phyloP scores from a whole-genome alignment of 2,797 vertebrate species.

The Enteromius paludinosus region DNA sequence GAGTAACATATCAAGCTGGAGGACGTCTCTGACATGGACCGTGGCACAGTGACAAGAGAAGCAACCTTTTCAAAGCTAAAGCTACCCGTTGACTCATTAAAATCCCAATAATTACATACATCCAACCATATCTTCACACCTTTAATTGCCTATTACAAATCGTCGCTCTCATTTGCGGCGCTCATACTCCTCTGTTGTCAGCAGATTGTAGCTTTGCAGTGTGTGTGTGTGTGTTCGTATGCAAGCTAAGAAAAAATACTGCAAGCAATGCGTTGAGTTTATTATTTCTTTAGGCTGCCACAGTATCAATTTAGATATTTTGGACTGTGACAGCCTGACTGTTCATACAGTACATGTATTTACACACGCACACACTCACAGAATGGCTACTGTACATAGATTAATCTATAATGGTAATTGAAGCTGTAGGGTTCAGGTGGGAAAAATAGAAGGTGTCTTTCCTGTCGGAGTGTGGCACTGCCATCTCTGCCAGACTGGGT shows the following conservation, averaged over 20 bases:
- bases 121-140: slow-evolving; percentile 73
- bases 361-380: not conserved
- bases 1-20: slow-evolving; percentile 58
- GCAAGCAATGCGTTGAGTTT: not conserved
- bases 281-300: slow-evolving; percentile 21
- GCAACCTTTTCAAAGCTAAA: slow-evolving; percentile 64
- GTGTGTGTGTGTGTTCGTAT: slow-evolving; percentile 19
- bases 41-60: slow-evolving; percentile 56
- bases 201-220: slow-evolving; percentile 46
- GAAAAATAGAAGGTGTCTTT: slow-evolving; percentile 60
- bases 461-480: slow-evolving; percentile 47
- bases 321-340: not conserved
- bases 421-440: slow-evolving; percentile 42
- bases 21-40: slow-evolving; percentile 53
- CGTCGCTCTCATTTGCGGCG: slow-evolving; percentile 56
- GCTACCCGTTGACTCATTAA: slow-evolving; percentile 65
- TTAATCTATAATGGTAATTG: not conserved
- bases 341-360: not conserved
- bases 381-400: not conserved
- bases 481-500: slow-evolving; percentile 57
- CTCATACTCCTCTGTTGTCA: slow-evolving; percentile 59
- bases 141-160: slow-evolving; percentile 77
- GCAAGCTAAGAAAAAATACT: slow-evolving; percentile 15
- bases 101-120: slow-evolving; percentile 66
- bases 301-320: not conserved